Evolutionary conservation across 2,797 vertebrate species (phyloP).

Genomic region (Tenualosa ilisha): DNA sequence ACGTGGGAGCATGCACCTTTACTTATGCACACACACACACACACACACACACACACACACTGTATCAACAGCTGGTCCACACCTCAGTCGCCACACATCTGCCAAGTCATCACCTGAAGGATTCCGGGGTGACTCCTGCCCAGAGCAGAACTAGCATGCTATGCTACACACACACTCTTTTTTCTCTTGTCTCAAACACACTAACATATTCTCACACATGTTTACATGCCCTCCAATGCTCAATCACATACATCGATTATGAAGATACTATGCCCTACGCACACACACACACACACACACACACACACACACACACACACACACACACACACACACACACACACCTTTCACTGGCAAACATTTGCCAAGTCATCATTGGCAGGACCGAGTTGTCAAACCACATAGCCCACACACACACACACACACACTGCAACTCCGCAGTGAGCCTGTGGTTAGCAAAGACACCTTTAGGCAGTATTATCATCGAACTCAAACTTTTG

Average conservation of each 20-base stretch:
- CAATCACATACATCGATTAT: no score
- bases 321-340: neutral
- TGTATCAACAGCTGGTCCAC: neutral
- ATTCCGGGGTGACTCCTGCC: neutral
- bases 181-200: no score
- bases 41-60: neutral
- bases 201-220: neutral
- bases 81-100: neutral
- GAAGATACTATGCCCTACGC: neutral
- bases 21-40: neutral
- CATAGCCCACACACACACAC: neutral
- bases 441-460: neutral
- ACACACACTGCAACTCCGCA: neutral
- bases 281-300: neutral
- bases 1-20: neutral
- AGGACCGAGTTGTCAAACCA: neutral
- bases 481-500: neutral
- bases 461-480: neutral
- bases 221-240: no score
- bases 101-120: conserved; percentile 13
- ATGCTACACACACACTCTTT: neutral
- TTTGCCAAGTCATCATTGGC: conserved; percentile 17
- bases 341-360: neutral
- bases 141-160: neutral
- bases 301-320: conserved; percentile 4